Base-by-base conservation (phyloP, 1,140 invertebrate genomes). In the Caenorhabditis briggsae region DNA sequence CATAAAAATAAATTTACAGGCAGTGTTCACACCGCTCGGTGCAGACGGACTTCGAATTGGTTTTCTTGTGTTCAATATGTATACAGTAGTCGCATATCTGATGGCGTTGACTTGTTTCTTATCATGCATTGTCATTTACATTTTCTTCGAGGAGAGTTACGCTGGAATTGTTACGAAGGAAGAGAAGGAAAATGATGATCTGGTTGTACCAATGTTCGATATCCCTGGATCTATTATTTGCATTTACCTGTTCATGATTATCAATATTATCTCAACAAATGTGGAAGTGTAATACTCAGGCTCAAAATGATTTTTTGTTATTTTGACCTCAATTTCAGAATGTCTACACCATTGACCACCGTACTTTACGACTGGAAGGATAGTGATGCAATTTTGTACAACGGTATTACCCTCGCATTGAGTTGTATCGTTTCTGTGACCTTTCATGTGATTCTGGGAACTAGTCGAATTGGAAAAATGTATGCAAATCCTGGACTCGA, bases 161-260 rank as follows among this genome's bases (percentile, higher is more conserved):
- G 88, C 88, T 43, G 88, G 88, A 56, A 89, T 89, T 58, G 50
- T 89, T 6, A 56, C 70, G 25, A 84, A 89, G 20, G 86, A 89
- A 64, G 87, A 89, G 33, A 48, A 86, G 61, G 58, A 59, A 56
- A 58, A 70, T 82, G 56, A 88, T 25, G 50, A 46, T 78, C 50
- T 86, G 16, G 74, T 85, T 41, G 65, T 88, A 6, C 88, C 88
- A 33, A 88, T 78, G 61, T 88, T 85, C 46, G 85, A 88, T 55
- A 33, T 84, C 20, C 20, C 78, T 0, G 64, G 88, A 16, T 87
- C 88, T 6, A 50, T 65, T 6, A 70, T 88, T n/a, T 88, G 88
- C 74, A 87, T 88, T 53, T 88, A 83, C 23, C 16, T 88, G 18
- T 88, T 82, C 50, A 74, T 88, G 33, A 85, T 84, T 48, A 41